Evolutionary conservation across 2,888 invertebrate genomes (phyloP), one percentile per base, ranked within the genome.

Genomic region (Mesorhabditis spiculigera): DNA sequence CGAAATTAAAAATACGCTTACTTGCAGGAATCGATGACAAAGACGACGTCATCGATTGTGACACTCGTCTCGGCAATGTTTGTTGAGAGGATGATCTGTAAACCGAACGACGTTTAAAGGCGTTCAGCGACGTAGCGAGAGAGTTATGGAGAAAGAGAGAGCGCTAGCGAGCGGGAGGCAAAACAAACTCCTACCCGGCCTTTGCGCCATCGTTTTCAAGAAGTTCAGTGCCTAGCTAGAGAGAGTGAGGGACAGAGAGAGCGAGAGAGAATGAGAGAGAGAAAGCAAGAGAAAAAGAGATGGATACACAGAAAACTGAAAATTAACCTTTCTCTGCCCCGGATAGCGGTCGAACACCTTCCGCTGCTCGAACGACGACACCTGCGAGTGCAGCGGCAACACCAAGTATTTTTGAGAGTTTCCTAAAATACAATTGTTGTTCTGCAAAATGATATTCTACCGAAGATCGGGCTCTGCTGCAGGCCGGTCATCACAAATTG

Each of bases 31-130:
- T 98, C 97, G 73, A 98, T 93, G 0, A 98, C 97, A 87, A 92
- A 97, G 2, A 97, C 95, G 4, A 98, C 94, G 86, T 98, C 98
- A 87, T 98, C 93, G 79, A 98, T 98, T 0, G 97, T 98, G 78
- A 98, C 93, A 5, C 95, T 95, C 0, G 96, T 94, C 88, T 98
- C 98, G 0, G 97, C 97, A 84, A 98, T 96, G 87, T 98, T 98
- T 4, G 98, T 98, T 0, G 96, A 92, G 16, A 98, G 88, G 82
- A 98, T 97, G 69, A 97, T 92, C 92, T 92, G 87, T 0, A 87
- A 80, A 28, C 4, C 4, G 13, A 16, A 8, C 4, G 42, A 50
- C 8, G 2, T 50, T 50, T 50, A 2, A 50, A 50, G 58, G 10
- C 0, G 10, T 50, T 10, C n/a, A n/a, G n/a, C n/a, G n/a, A n/a